Evolutionary conservation across 2,888 invertebrate genomes (phyloP).

Genomic region (Temnothorax unifasciatus): DNA sequence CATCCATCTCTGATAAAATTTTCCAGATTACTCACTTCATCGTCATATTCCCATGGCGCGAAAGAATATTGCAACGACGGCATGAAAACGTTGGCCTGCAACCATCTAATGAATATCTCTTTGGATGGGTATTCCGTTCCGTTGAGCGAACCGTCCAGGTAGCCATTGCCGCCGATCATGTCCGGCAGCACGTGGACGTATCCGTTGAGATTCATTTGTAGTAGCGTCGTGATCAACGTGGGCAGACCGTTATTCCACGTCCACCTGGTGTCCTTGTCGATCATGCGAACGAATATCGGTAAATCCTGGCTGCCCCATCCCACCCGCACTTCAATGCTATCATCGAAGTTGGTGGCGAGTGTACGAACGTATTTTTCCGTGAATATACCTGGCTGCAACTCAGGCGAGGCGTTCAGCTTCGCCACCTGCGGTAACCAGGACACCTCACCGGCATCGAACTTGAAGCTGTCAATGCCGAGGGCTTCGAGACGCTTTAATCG

Average conservation of each 20-base stretch:
- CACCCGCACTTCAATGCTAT: conserved; percentile 91
- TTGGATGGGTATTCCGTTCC: conserved; percentile 83
- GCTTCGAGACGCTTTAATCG: conserved; percentile 87
- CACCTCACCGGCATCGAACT: conserved; percentile 94
- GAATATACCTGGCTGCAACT: conserved; percentile 88
- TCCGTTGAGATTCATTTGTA: conserved; percentile 88
- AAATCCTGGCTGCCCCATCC: conserved; percentile 90
- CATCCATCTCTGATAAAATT: neutral
- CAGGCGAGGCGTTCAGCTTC: conserved; percentile 87
- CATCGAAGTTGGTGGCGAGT: conserved; percentile 88
- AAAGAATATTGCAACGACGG: conserved; percentile 93
- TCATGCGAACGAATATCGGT: conserved; percentile 92
- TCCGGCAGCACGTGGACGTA: conserved; percentile 92
- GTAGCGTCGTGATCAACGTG: conserved; percentile 91
- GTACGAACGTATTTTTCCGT: conserved; percentile 88
- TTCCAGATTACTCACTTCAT: conserved; percentile 79
- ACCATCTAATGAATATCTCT: conserved; percentile 92
- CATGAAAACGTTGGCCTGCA: conserved; percentile 92
- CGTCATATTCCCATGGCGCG: conserved; percentile 93
- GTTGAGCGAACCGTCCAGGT: conserved; percentile 87
- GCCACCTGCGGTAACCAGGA: conserved; percentile 90
- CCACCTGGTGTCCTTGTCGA: conserved; percentile 92
- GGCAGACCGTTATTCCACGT: conserved; percentile 90
- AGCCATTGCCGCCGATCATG: conserved; percentile 92
- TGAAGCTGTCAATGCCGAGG: conserved; percentile 91